A percentile compares a stretch with the other conserved stretches of the same genome.
Conservation (phyloP, 1,140 invertebrate species). For the Diachasmimorpha longicaudata region DNA sequence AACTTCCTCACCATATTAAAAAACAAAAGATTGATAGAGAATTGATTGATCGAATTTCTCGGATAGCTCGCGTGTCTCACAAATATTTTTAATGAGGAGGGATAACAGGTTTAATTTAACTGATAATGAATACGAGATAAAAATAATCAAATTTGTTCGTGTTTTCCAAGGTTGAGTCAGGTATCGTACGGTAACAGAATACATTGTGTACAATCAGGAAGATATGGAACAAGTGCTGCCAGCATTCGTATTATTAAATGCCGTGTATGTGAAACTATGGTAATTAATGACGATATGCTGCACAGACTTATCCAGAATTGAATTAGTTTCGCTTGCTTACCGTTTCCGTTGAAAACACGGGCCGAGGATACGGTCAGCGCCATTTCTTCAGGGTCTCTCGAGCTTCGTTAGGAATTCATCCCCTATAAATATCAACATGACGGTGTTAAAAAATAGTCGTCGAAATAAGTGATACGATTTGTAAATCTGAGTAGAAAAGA, state of each 20-base stretch:
- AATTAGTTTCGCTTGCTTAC: conserved; percentile 34
- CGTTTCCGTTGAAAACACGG: conserved; percentile 52
- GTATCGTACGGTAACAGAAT: background rate
- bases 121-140: too few species aligned
- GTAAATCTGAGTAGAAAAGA: too few species aligned
- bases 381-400: conserved; percentile 35
- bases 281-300: background rate
- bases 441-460: background rate
- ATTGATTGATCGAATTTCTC: too few species aligned
- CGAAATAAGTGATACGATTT: too few species aligned
- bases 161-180: background rate
- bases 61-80: too few species aligned
- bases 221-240: background rate
- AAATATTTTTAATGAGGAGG: too few species aligned
- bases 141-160: too few species aligned
- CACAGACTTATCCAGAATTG: conserved; percentile 5
- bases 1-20: background rate
- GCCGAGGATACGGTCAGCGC: conserved; percentile 46
- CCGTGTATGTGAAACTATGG: background rate
- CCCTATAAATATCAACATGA: conserved; percentile 25
- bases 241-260: background rate
- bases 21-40: background rate
- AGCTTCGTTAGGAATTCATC: conserved; percentile 23
- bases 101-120: too few species aligned
- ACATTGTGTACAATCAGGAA: background rate